These are phyloP conservation scores for Etheostoma nigrum DNA, from an alignment of 2,797 vertebrate genomes.

Conservation along the genomic window DNA sequence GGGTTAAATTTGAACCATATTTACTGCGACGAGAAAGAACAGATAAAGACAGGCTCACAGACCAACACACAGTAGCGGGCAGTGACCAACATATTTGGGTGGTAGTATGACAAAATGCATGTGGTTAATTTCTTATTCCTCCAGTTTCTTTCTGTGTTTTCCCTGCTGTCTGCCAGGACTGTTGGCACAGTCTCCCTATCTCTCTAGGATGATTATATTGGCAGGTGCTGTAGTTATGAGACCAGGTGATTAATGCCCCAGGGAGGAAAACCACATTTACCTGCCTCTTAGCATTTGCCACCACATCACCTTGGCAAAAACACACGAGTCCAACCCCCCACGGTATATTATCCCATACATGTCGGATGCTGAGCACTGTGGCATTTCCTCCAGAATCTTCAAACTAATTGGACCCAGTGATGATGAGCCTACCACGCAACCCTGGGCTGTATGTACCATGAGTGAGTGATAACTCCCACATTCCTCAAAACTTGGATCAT, in stretches of 20 bases:
- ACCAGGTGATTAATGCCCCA: conserved; percentile 77
- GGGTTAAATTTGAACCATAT: not conserved
- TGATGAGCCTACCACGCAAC: conserved; percentile 13
- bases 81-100: conserved; percentile 29
- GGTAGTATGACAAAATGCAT: conserved; percentile 32
- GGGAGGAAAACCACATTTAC: conserved; percentile 77
- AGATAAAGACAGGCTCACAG: not conserved
- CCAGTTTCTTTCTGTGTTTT: conserved; percentile 21
- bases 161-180: conserved; percentile 53
- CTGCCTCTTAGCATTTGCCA: conserved; percentile 74
- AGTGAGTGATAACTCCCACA: conserved; percentile 23
- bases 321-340: conserved; percentile 37
- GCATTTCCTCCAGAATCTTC: conserved; percentile 48
- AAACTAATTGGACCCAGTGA: conserved; percentile 11
- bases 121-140: conserved; percentile 39
- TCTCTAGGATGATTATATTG: conserved; percentile 75
- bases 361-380: conserved; percentile 22
- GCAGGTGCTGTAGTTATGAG: conserved; percentile 72
- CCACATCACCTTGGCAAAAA: conserved; percentile 77
- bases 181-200: conserved; percentile 64
- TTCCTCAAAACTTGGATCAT: conserved; percentile 19
- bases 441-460: not conserved
- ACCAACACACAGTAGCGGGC: not conserved
- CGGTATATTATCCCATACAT: conserved; percentile 42
- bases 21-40: not conserved